Conservation (phyloP, 2,888 invertebrate genomes). For the Stenoptilia bipunctidactyla region DNA sequence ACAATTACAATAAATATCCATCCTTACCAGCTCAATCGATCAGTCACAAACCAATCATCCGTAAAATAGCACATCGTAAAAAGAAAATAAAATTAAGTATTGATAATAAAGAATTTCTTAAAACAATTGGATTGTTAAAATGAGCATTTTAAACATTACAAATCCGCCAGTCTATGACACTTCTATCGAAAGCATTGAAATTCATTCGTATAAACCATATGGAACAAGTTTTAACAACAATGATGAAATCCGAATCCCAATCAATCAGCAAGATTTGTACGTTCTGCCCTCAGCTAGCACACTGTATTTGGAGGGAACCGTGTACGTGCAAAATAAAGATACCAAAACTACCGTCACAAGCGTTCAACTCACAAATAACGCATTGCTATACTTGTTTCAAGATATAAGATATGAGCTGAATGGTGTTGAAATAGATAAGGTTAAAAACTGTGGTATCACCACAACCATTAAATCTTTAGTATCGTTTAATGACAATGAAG, state of each 20-base stretch:
- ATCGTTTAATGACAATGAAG: too few relatives aligned
- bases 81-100: slow-evolving; percentile 7
- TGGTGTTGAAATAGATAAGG: too few relatives aligned
- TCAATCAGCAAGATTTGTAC: slow-evolving; percentile 5
- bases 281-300: slow-evolving; percentile 4
- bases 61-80: slow-evolving; percentile 1
- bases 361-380: slow-evolving; percentile 18
- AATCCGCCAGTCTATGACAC: slow-evolving; percentile 3
- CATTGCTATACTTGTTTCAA: slow-evolving; percentile 24
- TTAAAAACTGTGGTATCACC: too few relatives aligned
- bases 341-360: not conserved
- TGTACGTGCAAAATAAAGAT: not conserved
- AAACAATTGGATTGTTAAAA: slow-evolving; percentile 18
- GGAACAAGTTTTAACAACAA: slow-evolving; percentile 6
- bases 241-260: slow-evolving; percentile 6
- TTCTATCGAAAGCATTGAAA: slow-evolving; percentile 7
- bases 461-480: too few relatives aligned
- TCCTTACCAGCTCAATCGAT: too few relatives aligned
- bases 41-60: too few relatives aligned
- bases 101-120: slow-evolving; percentile 12
- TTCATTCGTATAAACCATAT: slow-evolving; percentile 10
- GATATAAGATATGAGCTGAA: slow-evolving; percentile 21
- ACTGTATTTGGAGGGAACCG: slow-evolving; percentile 6
- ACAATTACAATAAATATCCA: not conserved
- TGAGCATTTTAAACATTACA: slow-evolving; percentile 11